Conservation (phyloP, 2,797 vertebrate genomes). For the Orientallactaga sibirica region DNA sequence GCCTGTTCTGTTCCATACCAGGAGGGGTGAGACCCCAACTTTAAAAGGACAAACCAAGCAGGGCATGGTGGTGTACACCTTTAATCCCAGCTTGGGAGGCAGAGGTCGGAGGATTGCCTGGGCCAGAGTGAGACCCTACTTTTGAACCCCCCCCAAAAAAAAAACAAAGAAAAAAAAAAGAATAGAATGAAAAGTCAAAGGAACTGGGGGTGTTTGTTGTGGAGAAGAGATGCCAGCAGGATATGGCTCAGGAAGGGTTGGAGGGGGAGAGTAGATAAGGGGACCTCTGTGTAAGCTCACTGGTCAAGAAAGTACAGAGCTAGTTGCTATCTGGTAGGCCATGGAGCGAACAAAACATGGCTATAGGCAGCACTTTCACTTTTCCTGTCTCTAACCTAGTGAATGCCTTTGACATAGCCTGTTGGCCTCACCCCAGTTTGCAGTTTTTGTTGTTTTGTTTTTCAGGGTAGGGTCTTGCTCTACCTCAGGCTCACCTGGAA, state of each 20-base stretch:
- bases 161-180: too few species aligned
- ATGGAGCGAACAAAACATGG: neutral
- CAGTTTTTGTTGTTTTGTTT: neutral
- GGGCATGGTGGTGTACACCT: too few species aligned
- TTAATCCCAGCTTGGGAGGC: too few species aligned
- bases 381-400: neutral
- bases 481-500: too few species aligned
- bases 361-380: neutral
- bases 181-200: neutral
- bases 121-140: too few species aligned
- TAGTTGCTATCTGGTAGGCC: neutral
- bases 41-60: neutral
- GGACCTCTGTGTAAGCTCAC: neutral
- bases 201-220: slow-evolving; percentile 15
- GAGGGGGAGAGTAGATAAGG: neutral
- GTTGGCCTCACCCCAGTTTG: neutral
- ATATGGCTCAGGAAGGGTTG: neutral
- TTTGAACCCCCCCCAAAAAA: too few species aligned
- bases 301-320: neutral
- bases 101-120: too few species aligned
- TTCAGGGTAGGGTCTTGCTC: too few species aligned
- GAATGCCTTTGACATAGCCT: neutral
- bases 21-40: neutral
- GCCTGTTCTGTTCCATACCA: neutral
- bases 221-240: neutral